Conservation (phyloP, 2,888 invertebrate species). For the Yponomeuta sedellus region DNA sequence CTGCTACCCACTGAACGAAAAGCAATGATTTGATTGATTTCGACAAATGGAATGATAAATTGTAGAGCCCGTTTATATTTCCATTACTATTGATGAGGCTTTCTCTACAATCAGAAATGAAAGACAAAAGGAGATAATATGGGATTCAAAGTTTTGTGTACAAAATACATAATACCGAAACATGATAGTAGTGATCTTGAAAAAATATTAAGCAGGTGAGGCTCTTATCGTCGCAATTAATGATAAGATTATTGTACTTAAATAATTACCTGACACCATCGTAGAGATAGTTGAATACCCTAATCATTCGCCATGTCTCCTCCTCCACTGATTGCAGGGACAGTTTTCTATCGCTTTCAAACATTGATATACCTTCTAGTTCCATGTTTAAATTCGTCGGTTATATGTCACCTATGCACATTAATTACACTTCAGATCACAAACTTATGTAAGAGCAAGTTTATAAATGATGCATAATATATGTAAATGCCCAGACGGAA, state of each 20-base stretch:
- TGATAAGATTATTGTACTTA: slow-evolving; percentile 11
- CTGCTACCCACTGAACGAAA: too few species aligned
- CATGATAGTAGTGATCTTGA: not conserved
- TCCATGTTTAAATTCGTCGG: not conserved
- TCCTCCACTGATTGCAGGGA: slow-evolving; percentile 23
- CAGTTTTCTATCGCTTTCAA: slow-evolving; percentile 17
- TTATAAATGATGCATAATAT: not conserved
- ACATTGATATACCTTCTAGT: not conserved
- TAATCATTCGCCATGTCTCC: slow-evolving; percentile 30
- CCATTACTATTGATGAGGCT: too few species aligned
- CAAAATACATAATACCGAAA: not conserved
- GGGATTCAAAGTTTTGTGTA: not conserved
- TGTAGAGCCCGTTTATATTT: too few species aligned
- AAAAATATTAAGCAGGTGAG: not conserved
- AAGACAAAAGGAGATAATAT: too few species aligned
- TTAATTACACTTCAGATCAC: not conserved
- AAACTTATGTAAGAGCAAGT: not conserved
- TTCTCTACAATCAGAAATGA: too few species aligned
- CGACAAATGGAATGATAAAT: too few species aligned
- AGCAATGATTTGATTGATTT: too few species aligned
- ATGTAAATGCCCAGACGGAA: not conserved
- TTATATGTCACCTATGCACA: not conserved
- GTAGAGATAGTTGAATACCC: slow-evolving; percentile 30
- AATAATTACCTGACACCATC: slow-evolving; percentile 36
- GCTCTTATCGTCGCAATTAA: not conserved